These are phyloP conservation scores for Edolisoma coerulescens DNA, from an alignment of 2,113 vertebrate genomes.

Conservation along the genomic window DNA sequence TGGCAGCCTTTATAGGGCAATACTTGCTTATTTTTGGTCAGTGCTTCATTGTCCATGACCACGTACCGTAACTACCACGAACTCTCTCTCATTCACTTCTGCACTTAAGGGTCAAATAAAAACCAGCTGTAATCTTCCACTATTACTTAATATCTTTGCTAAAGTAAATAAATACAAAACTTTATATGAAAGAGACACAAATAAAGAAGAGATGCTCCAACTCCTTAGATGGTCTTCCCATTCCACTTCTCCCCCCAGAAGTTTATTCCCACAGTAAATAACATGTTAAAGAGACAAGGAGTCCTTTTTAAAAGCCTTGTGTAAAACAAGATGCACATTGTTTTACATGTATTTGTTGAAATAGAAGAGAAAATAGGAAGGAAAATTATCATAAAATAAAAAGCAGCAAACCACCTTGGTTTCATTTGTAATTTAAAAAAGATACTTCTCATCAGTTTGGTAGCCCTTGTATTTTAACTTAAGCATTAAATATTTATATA, in stretches of 20 bases:
- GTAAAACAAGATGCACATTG: not conserved
- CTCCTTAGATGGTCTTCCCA: not conserved
- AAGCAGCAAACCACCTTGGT: not conserved
- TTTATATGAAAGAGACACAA: not conserved
- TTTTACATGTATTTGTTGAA: not conserved
- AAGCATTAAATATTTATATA: not conserved
- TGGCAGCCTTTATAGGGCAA: not conserved
- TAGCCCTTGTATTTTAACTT: not conserved
- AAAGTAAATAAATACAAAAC: not conserved
- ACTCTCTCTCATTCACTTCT: not conserved
- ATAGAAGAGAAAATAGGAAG: not conserved
- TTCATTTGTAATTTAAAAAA: not conserved
- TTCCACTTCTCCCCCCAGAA: not conserved
- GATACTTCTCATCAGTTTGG: not conserved
- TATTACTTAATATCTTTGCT: not conserved
- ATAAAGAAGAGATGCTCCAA: not conserved
- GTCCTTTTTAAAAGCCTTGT: not conserved
- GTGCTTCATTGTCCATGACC: not conserved
- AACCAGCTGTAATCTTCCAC: not conserved
- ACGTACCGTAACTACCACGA: accelerated
- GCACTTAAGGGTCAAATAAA: not conserved
- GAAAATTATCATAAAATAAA: not conserved
- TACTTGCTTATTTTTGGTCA: not conserved
- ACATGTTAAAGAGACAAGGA: not conserved
- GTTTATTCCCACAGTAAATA: not conserved